Percentiles rank a stretch among this genome's conserved stretches.
Evolutionary conservation across 1,140 invertebrate species (phyloP).

Genomic region (Hesperophylax magnus): DNA sequence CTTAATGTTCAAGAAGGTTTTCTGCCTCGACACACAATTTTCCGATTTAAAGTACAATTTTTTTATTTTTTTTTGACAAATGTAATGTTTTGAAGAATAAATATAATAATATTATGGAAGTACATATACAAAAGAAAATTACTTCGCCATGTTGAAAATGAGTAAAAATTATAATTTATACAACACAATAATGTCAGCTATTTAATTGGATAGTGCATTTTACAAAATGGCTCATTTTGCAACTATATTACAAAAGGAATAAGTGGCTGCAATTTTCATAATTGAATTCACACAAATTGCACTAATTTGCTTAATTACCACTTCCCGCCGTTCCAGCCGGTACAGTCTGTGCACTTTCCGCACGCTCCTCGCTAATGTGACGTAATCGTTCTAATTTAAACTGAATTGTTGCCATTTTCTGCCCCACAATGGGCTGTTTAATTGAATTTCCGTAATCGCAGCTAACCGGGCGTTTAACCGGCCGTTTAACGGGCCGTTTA

Average conservation of each 20-base stretch:
- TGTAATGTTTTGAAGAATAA: too few species aligned
- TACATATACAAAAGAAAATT: background rate
- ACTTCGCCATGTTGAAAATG: background rate
- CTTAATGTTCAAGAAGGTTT: too few species aligned
- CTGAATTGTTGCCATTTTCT: constrained; percentile 35
- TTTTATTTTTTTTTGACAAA: too few species aligned
- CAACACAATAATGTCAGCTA: background rate
- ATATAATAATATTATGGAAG: background rate
- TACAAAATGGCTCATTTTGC: too few species aligned
- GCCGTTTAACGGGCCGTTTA: constrained; percentile 30
- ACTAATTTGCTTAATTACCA: constrained; percentile 17
- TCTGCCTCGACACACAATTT: too few species aligned
- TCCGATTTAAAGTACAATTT: too few species aligned
- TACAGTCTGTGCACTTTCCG: background rate
- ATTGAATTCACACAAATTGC: constrained; percentile 28
- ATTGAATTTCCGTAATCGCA: constrained; percentile 56
- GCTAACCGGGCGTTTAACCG: constrained; percentile 36
- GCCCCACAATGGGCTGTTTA: constrained; percentile 50
- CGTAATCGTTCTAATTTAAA: constrained; percentile 38
- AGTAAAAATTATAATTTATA: background rate
- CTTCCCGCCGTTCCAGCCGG: background rate
- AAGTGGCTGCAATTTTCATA: background rate
- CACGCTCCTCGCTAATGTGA: constrained; percentile 3
- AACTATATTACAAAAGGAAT: background rate
- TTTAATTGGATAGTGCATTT: background rate